These are phyloP conservation scores for Lanistes nyassanus DNA, from an alignment of 1,140 invertebrate genomes.

Conservation along the genomic window DNA sequence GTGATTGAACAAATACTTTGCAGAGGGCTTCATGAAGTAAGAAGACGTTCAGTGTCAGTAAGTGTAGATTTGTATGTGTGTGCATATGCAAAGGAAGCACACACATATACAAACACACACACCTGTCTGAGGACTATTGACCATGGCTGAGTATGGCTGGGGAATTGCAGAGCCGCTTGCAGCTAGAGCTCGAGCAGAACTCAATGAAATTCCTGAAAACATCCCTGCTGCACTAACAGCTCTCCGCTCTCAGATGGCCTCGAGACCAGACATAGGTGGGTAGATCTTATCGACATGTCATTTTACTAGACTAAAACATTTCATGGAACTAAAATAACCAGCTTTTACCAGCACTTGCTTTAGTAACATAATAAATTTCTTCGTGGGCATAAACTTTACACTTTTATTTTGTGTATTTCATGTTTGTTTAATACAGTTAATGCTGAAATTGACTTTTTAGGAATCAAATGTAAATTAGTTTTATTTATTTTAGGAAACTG, in stretches of 20 bases:
- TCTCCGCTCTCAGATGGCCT: conserved; percentile 69
- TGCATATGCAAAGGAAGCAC: conserved; percentile 5
- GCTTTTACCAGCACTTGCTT: no score
- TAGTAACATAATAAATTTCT: neutral
- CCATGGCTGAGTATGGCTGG: conserved; percentile 64
- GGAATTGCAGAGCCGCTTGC: conserved; percentile 52
- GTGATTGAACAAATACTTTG: no score
- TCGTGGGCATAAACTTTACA: neutral
- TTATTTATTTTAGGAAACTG: no score
- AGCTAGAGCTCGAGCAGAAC: conserved; percentile 52
- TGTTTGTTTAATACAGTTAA: neutral
- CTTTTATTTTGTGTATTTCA: conserved; percentile 5
- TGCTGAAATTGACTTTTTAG: neutral
- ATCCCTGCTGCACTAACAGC: conserved; percentile 66
- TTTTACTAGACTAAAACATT: neutral
- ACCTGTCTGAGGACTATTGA: neutral
- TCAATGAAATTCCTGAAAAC: conserved; percentile 54
- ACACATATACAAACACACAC: conserved; percentile 3
- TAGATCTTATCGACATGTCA: conserved; percentile 18
- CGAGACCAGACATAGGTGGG: conserved; percentile 71
- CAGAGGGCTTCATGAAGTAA: no score
- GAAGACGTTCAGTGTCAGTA: no score
- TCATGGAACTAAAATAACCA: neutral
- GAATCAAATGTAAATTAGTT: no score
- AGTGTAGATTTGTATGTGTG: neutral